These are phyloP conservation scores for Polypedilum vanderplanki DNA, from an alignment of 1,140 invertebrate species.

Conservation along the genomic window DNA sequence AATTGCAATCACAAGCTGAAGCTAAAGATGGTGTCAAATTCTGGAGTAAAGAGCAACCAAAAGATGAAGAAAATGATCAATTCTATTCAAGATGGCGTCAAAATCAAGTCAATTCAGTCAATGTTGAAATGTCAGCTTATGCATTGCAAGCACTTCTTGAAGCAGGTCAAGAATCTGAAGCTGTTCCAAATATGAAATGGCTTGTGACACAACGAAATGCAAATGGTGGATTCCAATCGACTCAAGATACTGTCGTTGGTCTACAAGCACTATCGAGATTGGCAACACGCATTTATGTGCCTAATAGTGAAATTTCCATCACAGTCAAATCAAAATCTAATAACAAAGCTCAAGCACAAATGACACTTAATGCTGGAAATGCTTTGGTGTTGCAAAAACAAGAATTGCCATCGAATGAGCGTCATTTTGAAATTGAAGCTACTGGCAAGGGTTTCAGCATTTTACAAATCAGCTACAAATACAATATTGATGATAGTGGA, in stretches of 20 bases:
- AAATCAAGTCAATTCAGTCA: slow-evolving; percentile 45
- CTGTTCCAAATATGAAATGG: slow-evolving; percentile 56
- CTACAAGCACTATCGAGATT: slow-evolving; percentile 53
- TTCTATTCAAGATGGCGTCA: slow-evolving; percentile 44
- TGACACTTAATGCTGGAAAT: neutral
- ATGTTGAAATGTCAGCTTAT: slow-evolving; percentile 68
- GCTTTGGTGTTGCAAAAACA: neutral
- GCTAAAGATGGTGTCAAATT: slow-evolving; percentile 46
- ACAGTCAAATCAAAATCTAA: neutral
- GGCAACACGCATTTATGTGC: slow-evolving; percentile 37
- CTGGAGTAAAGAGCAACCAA: slow-evolving; percentile 45
- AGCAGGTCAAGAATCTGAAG: slow-evolving; percentile 48
- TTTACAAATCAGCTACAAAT: slow-evolving; percentile 55
- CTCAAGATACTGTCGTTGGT: slow-evolving; percentile 56
- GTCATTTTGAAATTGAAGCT: neutral
- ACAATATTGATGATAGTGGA: slow-evolving; percentile 74
- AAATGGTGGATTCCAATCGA: slow-evolving; percentile 63
- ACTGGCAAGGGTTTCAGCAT: neutral
- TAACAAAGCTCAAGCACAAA: neutral
- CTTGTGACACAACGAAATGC: slow-evolving; percentile 62
- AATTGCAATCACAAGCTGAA: slow-evolving; percentile 35
- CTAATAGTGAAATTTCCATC: slow-evolving; percentile 30
- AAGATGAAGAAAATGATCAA: slow-evolving; percentile 32
- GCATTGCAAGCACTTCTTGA: slow-evolving; percentile 55
- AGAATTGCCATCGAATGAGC: neutral